Conservation (phyloP, 2,888 invertebrate genomes). For the Hybos culiciformis region DNA sequence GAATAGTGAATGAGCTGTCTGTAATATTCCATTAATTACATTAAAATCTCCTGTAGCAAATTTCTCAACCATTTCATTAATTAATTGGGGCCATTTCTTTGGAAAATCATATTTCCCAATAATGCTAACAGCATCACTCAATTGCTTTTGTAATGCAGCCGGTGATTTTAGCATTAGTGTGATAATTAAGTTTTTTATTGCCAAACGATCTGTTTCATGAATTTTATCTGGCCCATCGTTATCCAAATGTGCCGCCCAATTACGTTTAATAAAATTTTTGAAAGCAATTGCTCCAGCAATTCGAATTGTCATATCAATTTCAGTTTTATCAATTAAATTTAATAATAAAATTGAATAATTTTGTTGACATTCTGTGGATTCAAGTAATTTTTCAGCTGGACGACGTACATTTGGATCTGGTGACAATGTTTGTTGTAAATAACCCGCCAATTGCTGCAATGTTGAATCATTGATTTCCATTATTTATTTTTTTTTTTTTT, state of each 20-base stretch:
- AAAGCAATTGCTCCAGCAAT: constrained; percentile 87
- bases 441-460: constrained; percentile 64
- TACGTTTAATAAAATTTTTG: constrained; percentile 91
- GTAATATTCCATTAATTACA: constrained; percentile 84
- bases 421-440: constrained; percentile 76
- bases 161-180: constrained; percentile 87
- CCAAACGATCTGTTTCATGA: constrained; percentile 59
- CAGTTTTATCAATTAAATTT: constrained; percentile 70
- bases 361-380: constrained; percentile 78
- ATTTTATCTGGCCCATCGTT: constrained; percentile 67
- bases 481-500: constrained; percentile 6
- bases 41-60: constrained; percentile 86
- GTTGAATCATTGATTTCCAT: constrained; percentile 89
- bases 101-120: constrained; percentile 98
- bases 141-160: constrained; percentile 79
- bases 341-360: constrained; percentile 80
- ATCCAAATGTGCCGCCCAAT: constrained; percentile 70
- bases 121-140: constrained; percentile 89
- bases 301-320: constrained; percentile 66
- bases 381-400: constrained; percentile 85
- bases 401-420: constrained; percentile 68
- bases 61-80: constrained; percentile 86
- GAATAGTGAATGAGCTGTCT: constrained; percentile 93
- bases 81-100: constrained; percentile 85
- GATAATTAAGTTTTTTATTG: constrained; percentile 76